Evolutionary conservation across 2,888 invertebrate genomes (phyloP), one percentile per base, ranked within the genome.

Genomic region (Folsomia manolachei): DNA sequence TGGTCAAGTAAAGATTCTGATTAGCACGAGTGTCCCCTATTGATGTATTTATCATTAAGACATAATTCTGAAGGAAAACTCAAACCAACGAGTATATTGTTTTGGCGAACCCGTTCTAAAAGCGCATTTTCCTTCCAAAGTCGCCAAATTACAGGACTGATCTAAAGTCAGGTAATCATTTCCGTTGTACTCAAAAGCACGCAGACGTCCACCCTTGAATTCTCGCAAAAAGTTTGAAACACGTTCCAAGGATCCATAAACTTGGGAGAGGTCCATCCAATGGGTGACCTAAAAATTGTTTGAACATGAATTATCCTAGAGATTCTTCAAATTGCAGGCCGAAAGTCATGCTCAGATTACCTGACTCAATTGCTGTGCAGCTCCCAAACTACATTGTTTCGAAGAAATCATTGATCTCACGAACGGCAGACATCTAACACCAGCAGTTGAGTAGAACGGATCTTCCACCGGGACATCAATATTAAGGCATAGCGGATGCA

Each of bases 1-100:
- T 63, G 7, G 71, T 63, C n/a, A 73, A 24, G 18, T 70, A 71
- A 18, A 71, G 53, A 18, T 73, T 70, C 21, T 67, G 27, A 19
- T 65, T 65, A 52, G 26, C 65, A n/a, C 73, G 56, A 25, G 27
- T 18, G 39, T 73, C 73, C 24, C 73, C 73, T 69, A n/a, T n/a
- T n/a, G n/a, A n/a, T n/a, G n/a, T n/a, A n/a, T n/a, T n/a, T n/a
- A n/a, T n/a, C n/a, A n/a, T n/a, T n/a, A n/a, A n/a, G n/a, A n/a
- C n/a, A n/a, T n/a, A n/a, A n/a, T n/a, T n/a, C n/a, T n/a, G n/a
- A n/a, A n/a, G n/a, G n/a, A n/a, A n/a, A n/a, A n/a, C n/a, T n/a
- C n/a, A n/a, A n/a, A n/a, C n/a, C n/a, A n/a, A n/a, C n/a, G n/a
- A n/a, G n/a, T n/a, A n/a, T n/a, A n/a, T n/a, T n/a, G n/a, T n/a